Percentiles rank a stretch among this genome's conserved stretches.
Evolutionary conservation across 2,888 invertebrate species (phyloP).

Genomic region (Nasonia oneida): DNA sequence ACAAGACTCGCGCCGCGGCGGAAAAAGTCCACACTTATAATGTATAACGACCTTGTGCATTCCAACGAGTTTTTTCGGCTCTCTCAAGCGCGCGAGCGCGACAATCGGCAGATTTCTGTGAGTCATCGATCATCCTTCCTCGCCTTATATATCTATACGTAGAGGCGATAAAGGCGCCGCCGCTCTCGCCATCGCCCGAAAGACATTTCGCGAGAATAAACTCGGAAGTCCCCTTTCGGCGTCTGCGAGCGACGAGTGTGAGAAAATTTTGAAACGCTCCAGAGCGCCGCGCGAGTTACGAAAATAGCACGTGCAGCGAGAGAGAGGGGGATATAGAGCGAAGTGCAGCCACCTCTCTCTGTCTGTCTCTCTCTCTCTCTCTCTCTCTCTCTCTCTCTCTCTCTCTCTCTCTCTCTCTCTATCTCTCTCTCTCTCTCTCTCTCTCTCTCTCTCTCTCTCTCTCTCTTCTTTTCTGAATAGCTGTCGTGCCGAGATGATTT

Average conservation of each 20-base stretch:
- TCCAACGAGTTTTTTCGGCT: constrained; percentile 32
- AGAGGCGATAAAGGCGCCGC: constrained; percentile 4
- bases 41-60: constrained; percentile 31
- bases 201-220: constrained; percentile 42
- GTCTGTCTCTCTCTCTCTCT: too few relatives aligned
- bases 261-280: constrained; percentile 66
- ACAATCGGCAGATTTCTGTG: constrained; percentile 33
- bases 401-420: constrained; percentile 47
- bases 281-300: constrained; percentile 9
- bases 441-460: not conserved
- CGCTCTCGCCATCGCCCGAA: not conserved
- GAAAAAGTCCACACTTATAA: not conserved
- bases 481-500: constrained; percentile 73
- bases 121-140: constrained; percentile 41
- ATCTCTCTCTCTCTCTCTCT: constrained; percentile 62
- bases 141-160: not conserved
- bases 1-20: not conserved
- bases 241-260: constrained; percentile 63
- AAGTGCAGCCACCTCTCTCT: constrained; percentile 43
- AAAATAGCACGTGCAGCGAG: not conserved
- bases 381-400: too few relatives aligned
- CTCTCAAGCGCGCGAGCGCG: not conserved
- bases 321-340: not conserved
- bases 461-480: constrained; percentile 69
- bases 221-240: constrained; percentile 4